Evolutionary conservation across 2,113 vertebrate genomes (phyloP).

Genomic region (Rallus limicola): DNA sequence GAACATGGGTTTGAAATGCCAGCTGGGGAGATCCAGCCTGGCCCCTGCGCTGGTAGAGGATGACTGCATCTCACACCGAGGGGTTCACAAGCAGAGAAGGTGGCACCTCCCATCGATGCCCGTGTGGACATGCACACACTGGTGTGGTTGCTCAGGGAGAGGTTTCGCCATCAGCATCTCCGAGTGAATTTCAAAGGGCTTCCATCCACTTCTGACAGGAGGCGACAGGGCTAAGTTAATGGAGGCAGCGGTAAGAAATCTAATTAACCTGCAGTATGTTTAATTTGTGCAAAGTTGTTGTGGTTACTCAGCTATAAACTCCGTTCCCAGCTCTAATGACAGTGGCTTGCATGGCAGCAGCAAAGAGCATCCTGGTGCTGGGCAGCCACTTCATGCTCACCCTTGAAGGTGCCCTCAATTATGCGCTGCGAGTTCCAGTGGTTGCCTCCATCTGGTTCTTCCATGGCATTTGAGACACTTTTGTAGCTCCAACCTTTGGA

Average conservation of each 20-base stretch:
- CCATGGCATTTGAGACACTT: background rate
- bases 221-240: background rate
- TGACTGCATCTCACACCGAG: background rate
- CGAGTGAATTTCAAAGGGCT: background rate
- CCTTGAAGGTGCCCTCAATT: conserved; percentile 63
- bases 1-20: background rate
- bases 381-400: background rate
- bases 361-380: background rate
- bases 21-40: background rate
- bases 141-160: background rate
- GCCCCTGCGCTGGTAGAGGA: background rate
- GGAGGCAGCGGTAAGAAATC: conserved; percentile 16
- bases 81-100: background rate
- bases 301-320: conserved; percentile 58
- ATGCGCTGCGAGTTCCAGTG: background rate
- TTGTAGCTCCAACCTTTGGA: conserved; percentile 5
- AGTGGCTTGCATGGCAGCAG: background rate
- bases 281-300: conserved; percentile 64
- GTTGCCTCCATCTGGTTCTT: conserved; percentile 58
- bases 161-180: background rate
- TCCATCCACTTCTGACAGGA: background rate
- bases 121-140: background rate
- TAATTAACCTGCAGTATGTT: conserved; percentile 62
- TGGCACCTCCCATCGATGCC: background rate
- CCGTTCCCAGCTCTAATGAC: conserved; percentile 16